phyloP scores from a whole-genome alignment of 92 coral and sea anemone species.

The Porites rus region DNA sequence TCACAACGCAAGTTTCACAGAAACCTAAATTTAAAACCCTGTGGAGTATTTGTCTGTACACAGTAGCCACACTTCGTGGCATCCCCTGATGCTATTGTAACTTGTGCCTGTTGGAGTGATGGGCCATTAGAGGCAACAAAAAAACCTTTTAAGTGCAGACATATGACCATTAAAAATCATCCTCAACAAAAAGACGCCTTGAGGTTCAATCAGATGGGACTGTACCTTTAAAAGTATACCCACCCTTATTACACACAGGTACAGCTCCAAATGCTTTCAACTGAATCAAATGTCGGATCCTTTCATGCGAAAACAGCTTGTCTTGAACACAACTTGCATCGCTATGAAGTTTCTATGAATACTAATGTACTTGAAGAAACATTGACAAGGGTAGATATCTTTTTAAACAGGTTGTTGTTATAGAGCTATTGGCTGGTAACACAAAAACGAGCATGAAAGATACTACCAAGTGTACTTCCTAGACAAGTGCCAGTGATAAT shows the following conservation, averaged over 20 bases:
- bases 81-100: constrained; percentile 51
- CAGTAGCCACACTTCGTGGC: constrained; percentile 45
- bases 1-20: neutral
- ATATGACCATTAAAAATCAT: constrained; percentile 6
- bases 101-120: constrained; percentile 34
- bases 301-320: constrained; percentile 38
- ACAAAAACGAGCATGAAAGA: neutral
- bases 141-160: constrained; percentile 46
- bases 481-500: no score
- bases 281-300: constrained; percentile 23
- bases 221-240: constrained; percentile 25
- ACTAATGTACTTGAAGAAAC: neutral
- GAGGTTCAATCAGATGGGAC: constrained; percentile 2
- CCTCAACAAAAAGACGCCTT: constrained; percentile 19
- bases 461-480: no score
- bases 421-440: constrained; percentile 23
- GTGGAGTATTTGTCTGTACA: constrained; percentile 35
- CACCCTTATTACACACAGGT: constrained; percentile 35
- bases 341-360: constrained; percentile 8
- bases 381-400: neutral
- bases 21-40: neutral
- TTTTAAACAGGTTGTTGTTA: constrained; percentile 21
- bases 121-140: constrained; percentile 41
- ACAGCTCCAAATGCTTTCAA: constrained; percentile 33
- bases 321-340: constrained; percentile 22